Percentiles rank a stretch among this genome's conserved stretches.
Evolutionary conservation across 2,888 invertebrate genomes (phyloP).

Genomic region (Scaptomyza caliginosa): DNA sequence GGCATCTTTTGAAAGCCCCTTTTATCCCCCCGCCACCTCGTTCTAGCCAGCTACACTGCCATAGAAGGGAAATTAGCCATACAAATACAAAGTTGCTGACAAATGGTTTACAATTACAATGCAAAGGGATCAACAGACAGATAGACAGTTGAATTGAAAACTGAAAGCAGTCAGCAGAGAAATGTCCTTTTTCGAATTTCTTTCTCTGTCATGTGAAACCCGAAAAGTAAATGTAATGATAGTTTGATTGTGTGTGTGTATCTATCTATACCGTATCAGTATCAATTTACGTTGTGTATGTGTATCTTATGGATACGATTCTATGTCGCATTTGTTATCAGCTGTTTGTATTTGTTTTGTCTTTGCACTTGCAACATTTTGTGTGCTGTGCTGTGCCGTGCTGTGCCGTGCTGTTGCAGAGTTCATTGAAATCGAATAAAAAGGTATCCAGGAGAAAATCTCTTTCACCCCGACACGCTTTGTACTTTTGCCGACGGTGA

Average conservation of each 20-base stretch:
- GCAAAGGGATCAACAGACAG: slow-evolving; percentile 39
- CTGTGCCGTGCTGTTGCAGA: no score
- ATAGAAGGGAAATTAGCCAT: slow-evolving; percentile 58
- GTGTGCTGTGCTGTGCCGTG: slow-evolving; percentile 32
- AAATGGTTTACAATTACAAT: slow-evolving; percentile 77
- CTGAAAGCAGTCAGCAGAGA: slow-evolving; percentile 25
- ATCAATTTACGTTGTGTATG: slow-evolving; percentile 32
- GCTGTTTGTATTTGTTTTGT: slow-evolving; percentile 75
- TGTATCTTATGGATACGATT: slow-evolving; percentile 31
- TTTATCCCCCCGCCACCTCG: not conserved
- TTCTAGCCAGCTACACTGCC: not conserved
- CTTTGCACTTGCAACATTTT: slow-evolving; percentile 73
- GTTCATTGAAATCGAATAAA: slow-evolving; percentile 78
- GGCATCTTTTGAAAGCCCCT: slow-evolving; percentile 53
- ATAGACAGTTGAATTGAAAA: slow-evolving; percentile 26
- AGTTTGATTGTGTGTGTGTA: slow-evolving; percentile 37
- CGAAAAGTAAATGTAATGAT: slow-evolving; percentile 51
- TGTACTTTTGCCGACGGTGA: slow-evolving; percentile 79
- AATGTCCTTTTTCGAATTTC: slow-evolving; percentile 41
- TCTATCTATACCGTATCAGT: slow-evolving; percentile 19
- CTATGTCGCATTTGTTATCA: slow-evolving; percentile 67
- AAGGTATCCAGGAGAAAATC: slow-evolving; percentile 48
- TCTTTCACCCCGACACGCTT: slow-evolving; percentile 67
- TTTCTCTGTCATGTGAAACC: slow-evolving; percentile 36
- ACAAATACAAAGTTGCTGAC: slow-evolving; percentile 72